Base-by-base conservation (phyloP, 1,140 invertebrate species). In the Chrysopa pallens region DNA sequence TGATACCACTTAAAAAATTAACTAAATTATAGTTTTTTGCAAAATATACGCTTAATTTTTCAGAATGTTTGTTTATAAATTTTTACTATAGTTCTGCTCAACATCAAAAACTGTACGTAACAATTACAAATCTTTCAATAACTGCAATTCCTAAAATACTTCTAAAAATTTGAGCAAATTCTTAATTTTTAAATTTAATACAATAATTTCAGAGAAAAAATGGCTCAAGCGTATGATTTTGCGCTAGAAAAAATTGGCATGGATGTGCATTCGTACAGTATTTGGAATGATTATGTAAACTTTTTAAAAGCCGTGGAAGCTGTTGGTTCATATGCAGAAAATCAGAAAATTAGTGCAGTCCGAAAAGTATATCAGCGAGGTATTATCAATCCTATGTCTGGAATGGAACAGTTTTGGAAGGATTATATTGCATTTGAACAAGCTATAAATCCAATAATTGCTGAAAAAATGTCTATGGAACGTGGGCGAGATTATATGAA, bases 191-290 rank as follows among this genome's bases (percentile, higher is more conserved):
- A 23, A 3, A 3, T 23, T 23, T 23, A 2, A 23, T 23, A 23
- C 5, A 23, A 23, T 23, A 50, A 52, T 69, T 69, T 38, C 61
- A 95, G 93, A 57, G 94, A 98, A 63, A 98, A 97, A 70, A 95
- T 98, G 87, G 93, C 93, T 0, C 91, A 99, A 64, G 94, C 95
- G 0, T 99, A 97, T 60, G 95, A 98, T 63, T 98, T 98, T 70
- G 94, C 96, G 0, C 62, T 98, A 43, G 95, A 98, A 46, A 98
- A 98, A 66, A 97, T 99, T 54, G 96, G 96, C 2, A 85, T 97
- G 78, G 94, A 98, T 55, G 87, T 94, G 48, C 85, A 91, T 62
- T 93, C 92, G 0, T 94, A 88, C 59, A 79, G 82, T 15, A 87
- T 98, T 47, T 97, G 92, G 92, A 88, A 88, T 54, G 96, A 99